phyloP scores from a whole-genome alignment of 1,140 invertebrate species.

The Oscheius sp. region DNA sequence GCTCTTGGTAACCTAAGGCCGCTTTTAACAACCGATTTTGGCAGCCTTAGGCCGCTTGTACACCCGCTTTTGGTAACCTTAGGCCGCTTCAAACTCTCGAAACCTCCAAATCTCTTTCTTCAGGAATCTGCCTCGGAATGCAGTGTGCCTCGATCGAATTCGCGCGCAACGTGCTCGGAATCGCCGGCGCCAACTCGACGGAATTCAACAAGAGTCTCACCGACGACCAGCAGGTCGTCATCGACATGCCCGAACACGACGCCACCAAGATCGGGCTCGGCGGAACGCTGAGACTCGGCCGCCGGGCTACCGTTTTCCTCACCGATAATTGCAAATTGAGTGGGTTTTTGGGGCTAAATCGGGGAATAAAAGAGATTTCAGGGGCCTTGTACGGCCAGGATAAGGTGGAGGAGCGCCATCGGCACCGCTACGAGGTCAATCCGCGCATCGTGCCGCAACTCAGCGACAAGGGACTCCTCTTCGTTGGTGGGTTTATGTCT shows the following conservation, averaged over 20 bases:
- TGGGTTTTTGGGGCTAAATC: too few relatives aligned
- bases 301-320: slow-evolving; percentile 78
- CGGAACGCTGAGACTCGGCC: slow-evolving; percentile 95
- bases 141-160: slow-evolving; percentile 97
- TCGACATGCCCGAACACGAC: slow-evolving; percentile 98
- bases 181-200: slow-evolving; percentile 78
- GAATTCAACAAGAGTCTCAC: slow-evolving; percentile 74
- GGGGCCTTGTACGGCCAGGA: slow-evolving; percentile 62
- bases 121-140: slow-evolving; percentile 92
- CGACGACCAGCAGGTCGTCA: slow-evolving; percentile 67
- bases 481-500: too few relatives aligned
- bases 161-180: slow-evolving; percentile 76
- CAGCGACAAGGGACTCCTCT: slow-evolving; percentile 79
- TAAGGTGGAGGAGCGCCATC: slow-evolving; percentile 87
- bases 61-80: too few relatives aligned
- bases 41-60: too few relatives aligned
- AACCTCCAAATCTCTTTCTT: too few relatives aligned
- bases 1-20: too few relatives aligned
- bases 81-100: too few relatives aligned
- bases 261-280: slow-evolving; percentile 75
- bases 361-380: too few relatives aligned
- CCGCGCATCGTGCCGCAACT: slow-evolving; percentile 76
- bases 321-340: slow-evolving; percentile 47
- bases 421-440: slow-evolving; percentile 82
- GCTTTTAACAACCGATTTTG: too few relatives aligned